Percentiles rank a stretch among this genome's conserved stretches.
These are phyloP conservation scores for Noctua fimbriata DNA, from an alignment of 2,888 invertebrate species.

Conservation along the genomic window DNA sequence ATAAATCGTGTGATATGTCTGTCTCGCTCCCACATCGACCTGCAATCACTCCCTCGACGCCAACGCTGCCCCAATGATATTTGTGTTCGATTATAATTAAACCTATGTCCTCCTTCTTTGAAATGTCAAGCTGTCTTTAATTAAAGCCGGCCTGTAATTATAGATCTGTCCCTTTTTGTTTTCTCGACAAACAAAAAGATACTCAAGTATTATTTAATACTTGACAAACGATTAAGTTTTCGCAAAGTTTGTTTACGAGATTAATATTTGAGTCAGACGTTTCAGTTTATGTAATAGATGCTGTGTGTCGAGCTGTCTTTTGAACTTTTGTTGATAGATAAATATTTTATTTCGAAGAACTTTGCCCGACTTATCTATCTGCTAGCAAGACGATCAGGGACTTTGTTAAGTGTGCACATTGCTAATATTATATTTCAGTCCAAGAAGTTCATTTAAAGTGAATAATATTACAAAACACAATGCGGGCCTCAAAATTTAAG, in stretches of 20 bases:
- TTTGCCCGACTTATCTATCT: constrained; percentile 10
- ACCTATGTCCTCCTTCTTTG: constrained; percentile 88
- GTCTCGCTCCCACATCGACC: constrained; percentile 74
- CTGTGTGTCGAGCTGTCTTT: constrained; percentile 43
- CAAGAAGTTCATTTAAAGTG: constrained; percentile 9
- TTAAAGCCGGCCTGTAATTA: constrained; percentile 83
- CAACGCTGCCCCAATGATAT: constrained; percentile 89
- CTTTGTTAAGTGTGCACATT: constrained; percentile 10
- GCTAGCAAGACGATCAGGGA: neutral
- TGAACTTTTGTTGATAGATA: constrained; percentile 46
- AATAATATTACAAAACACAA: neutral
- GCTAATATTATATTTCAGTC: constrained; percentile 3
- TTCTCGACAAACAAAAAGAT: constrained; percentile 71
- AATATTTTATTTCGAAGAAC: constrained; percentile 33
- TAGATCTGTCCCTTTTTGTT: constrained; percentile 82
- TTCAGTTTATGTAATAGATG: constrained; percentile 48
- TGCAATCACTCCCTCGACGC: constrained; percentile 82
- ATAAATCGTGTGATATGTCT: constrained; percentile 53
- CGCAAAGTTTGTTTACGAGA: constrained; percentile 61
- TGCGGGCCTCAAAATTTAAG: neutral
- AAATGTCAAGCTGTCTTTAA: constrained; percentile 90
- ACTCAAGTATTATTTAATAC: constrained; percentile 61
- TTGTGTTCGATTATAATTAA: constrained; percentile 85
- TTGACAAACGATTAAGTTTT: constrained; percentile 60
- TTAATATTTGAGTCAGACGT: constrained; percentile 54